Percentiles rank a stretch among this genome's conserved stretches.
Conservation (phyloP, 2,797 vertebrate genomes). For the Gymnoscopelus braueri region DNA sequence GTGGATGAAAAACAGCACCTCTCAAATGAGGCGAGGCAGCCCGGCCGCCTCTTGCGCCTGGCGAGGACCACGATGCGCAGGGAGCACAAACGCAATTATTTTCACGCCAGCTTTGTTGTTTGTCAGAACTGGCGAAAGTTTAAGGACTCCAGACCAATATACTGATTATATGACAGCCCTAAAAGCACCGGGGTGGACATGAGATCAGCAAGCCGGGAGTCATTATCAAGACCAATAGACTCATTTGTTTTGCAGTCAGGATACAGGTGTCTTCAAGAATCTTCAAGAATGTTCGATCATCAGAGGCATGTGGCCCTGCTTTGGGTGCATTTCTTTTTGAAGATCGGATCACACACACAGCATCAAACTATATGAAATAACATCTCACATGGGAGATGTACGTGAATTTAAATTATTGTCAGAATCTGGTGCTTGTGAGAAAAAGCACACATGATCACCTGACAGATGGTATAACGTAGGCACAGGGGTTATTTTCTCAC, state of each 20-base stretch:
- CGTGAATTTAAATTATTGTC: conserved; percentile 18
- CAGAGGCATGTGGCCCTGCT: conserved; percentile 23
- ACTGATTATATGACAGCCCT: conserved; percentile 74
- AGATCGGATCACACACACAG: conserved; percentile 54
- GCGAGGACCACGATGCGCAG: conserved; percentile 44
- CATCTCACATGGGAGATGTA: conserved; percentile 11
- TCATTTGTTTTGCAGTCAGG: conserved; percentile 68
- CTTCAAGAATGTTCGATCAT: conserved; percentile 40
- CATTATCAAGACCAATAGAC: conserved; percentile 74
- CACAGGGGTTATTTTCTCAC: conserved; percentile 78
- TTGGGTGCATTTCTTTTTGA: conserved; percentile 31
- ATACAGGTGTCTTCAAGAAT: conserved; percentile 20
- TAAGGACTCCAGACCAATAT: conserved; percentile 63
- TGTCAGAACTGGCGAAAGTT: conserved; percentile 67
- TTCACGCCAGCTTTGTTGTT: conserved; percentile 73
- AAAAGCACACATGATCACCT: conserved; percentile 68
- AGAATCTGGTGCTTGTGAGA: conserved; percentile 43
- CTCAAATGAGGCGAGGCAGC: conserved; percentile 66
- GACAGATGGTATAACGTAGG: conserved; percentile 83
- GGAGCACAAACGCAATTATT: conserved; percentile 73
- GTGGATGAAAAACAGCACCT: conserved; percentile 76
- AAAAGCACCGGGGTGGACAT: conserved; percentile 70
- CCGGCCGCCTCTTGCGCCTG: conserved; percentile 54
- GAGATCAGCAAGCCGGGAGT: conserved; percentile 67
- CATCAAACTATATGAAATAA: conserved; percentile 40